These are phyloP conservation scores for Meandrina meandrites DNA, from an alignment of 92 coral and sea anemone species.

Conservation along the genomic window DNA sequence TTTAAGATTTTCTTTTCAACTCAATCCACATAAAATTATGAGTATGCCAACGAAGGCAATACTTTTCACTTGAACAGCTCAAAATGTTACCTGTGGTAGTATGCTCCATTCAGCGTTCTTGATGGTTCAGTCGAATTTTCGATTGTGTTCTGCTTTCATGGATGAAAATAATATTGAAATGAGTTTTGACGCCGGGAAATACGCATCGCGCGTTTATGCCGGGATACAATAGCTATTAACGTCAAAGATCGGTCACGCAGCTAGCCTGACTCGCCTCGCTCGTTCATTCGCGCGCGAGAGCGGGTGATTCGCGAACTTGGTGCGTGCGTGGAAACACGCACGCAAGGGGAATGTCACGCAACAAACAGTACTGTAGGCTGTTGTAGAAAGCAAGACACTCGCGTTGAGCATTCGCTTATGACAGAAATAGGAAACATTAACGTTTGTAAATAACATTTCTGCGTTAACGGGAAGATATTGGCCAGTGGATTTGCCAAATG, in stretches of 20 bases:
- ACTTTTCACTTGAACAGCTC: not conserved
- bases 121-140: not conserved
- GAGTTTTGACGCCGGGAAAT: not conserved
- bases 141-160: not conserved
- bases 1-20: not conserved
- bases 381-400: not conserved
- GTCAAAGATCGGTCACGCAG: not conserved
- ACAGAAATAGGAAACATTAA: not conserved
- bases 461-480: not conserved
- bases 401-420: not conserved
- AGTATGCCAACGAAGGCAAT: not conserved
- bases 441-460: not conserved
- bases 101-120: not conserved
- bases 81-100: not conserved
- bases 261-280: not conserved
- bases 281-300: conserved; percentile 3
- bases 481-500: not conserved
- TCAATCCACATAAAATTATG: not conserved
- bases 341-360: not conserved
- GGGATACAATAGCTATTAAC: not conserved
- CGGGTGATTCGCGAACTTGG: not conserved
- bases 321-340: not conserved
- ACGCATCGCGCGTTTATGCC: not conserved
- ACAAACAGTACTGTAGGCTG: not conserved
- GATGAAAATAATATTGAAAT: too few relatives aligned